These are phyloP conservation scores for Lasioglossum villosulum DNA, from an alignment of 2,888 invertebrate genomes.

Conservation along the genomic window DNA sequence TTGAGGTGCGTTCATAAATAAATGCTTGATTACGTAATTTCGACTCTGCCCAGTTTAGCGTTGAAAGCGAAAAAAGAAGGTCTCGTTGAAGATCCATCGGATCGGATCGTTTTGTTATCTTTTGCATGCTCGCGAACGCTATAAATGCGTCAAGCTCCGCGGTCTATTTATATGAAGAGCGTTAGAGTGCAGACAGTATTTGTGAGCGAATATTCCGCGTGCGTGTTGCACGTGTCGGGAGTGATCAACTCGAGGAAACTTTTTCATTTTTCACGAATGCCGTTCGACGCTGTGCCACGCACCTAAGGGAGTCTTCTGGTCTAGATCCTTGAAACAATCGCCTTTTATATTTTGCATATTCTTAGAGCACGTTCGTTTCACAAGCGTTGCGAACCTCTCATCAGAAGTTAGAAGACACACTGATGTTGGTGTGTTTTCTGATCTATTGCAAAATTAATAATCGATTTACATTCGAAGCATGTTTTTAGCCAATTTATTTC, in stretches of 20 bases:
- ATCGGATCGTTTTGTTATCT: background rate
- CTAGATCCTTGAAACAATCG: background rate
- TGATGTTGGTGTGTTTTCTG: background rate
- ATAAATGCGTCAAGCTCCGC: background rate
- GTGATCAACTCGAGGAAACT: conserved; percentile 17
- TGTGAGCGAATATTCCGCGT: background rate
- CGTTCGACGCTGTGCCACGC: background rate
- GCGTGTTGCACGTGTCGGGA: conserved; percentile 7
- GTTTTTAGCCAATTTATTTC: too few species aligned
- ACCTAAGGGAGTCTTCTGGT: background rate
- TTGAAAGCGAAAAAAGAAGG: background rate
- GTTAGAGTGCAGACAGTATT: background rate
- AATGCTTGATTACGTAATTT: background rate
- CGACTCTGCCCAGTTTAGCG: background rate
- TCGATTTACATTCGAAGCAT: too few species aligned
- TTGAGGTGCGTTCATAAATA: background rate
- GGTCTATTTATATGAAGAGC: conserved; percentile 9
- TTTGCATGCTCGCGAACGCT: background rate
- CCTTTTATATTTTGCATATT: background rate
- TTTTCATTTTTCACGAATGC: conserved; percentile 39
- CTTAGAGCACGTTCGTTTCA: background rate
- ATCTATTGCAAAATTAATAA: too few species aligned
- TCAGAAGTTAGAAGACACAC: background rate
- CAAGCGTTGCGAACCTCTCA: background rate
- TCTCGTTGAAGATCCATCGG: background rate